phyloP scores from a whole-genome alignment of 2,797 vertebrate genomes.

The Darevskia nairensis region DNA sequence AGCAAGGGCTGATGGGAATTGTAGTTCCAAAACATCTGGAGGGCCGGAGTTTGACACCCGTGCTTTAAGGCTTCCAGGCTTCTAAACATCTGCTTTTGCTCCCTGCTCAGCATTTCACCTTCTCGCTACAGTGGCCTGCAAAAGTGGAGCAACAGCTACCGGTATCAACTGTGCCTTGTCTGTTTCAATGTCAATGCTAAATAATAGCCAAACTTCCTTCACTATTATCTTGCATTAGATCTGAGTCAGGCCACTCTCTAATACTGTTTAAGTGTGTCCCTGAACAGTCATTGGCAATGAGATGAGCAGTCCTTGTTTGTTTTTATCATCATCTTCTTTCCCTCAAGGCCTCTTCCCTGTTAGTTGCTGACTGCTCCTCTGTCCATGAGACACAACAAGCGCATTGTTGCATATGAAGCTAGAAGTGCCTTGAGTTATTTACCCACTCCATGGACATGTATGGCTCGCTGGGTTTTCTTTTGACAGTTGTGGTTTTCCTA shows the following conservation, averaged over 20 bases:
- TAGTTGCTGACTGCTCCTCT: not conserved
- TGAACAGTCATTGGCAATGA: not conserved
- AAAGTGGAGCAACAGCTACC: not conserved
- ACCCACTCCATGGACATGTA: not conserved
- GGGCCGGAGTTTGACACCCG: too few relatives aligned
- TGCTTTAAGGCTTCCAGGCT: not conserved
- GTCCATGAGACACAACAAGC: not conserved
- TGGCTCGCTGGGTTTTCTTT: not conserved
- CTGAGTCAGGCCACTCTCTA: too few relatives aligned
- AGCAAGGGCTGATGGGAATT: too few relatives aligned
- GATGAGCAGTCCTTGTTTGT: not conserved
- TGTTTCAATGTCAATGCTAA: not conserved
- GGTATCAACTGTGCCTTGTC: not conserved
- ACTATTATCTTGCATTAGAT: not conserved
- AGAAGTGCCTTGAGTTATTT: not conserved
- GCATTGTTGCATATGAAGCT: not conserved
- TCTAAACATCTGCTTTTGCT: too few relatives aligned
- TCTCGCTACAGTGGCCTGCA: not conserved
- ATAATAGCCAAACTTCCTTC: not conserved
- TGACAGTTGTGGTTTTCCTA: not conserved
- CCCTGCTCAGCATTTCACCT: not conserved
- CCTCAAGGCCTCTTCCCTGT: not conserved
- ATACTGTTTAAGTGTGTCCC: not conserved
- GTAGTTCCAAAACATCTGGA: too few relatives aligned
- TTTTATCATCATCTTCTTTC: not conserved